Evolutionary conservation across 2,113 vertebrate genomes (phyloP), one percentile per base, ranked within the genome.

Genomic region (Gracilinanus agilis): DNA sequence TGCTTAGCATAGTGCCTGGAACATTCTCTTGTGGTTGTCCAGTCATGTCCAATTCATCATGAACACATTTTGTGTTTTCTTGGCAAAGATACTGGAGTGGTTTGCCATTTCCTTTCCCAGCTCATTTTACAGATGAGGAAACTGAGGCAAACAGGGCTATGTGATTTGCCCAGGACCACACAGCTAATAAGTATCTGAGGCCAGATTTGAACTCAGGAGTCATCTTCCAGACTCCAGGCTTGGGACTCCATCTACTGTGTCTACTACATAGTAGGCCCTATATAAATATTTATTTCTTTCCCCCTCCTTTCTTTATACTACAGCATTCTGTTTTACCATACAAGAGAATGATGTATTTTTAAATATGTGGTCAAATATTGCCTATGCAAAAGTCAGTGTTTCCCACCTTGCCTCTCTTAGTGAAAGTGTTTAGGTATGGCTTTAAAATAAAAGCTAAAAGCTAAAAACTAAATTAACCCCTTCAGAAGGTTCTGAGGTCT

Each of bases 331-430:
- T 49, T 25, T 89, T 67, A 24, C 24, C 21, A 44, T 24, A 49
- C 23, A 5, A 40, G 6, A 89, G 88, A 9, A 89, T 4, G 2
- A 40, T 10, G 21, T 12, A 49, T 40, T 89, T 89, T 40, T 89
- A 21, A 49, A 40, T 89, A 10, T 4, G 4, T 40, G 29, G n/a
- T 88, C 61, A 96, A 94, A 94, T 55, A 92, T 44, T 91, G 91
- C 7, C n/a, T 88, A 92, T 9, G 94, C 24, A 91, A 25, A 95
- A 97, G 88, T 90, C 29, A 90, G 19, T 34, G 93, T 94, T 96
- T 95, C 91, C 44, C 53, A 94, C 54, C 55, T 49, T 27, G 56
- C 93, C 34, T 4, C 29, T 88, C 91, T 96, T 90, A 90, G 25
- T 91, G 53, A 91, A 55, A n/a, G 44, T 88, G 34, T 93, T n/a